Percentiles rank a stretch among this genome's conserved stretches.
These are phyloP conservation scores for Sus cebifrons DNA, from an alignment of 2,797 vertebrate genomes.

Conservation along the genomic window DNA sequence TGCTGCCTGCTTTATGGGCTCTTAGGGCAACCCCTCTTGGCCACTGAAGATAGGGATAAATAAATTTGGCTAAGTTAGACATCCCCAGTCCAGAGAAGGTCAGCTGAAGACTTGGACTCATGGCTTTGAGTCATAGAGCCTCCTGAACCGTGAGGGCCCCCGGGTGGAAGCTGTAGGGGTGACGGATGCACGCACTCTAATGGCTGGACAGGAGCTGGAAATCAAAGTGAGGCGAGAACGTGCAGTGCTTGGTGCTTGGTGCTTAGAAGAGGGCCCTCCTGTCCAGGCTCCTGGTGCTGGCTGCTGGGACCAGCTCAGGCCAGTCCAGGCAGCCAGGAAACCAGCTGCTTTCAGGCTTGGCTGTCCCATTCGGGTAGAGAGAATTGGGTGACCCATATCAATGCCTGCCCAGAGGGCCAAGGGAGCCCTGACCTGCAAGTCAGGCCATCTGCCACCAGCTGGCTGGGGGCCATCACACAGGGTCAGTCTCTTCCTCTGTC, in stretches of 20 bases:
- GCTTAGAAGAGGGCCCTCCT: neutral
- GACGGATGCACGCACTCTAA: slow-evolving; percentile 43
- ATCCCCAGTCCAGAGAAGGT: slow-evolving; percentile 18
- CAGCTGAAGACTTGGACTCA: neutral
- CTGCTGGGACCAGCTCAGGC: neutral
- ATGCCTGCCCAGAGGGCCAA: neutral
- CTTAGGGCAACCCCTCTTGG: neutral
- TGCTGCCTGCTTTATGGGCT: neutral
- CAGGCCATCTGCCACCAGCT: no score
- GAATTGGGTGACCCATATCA: neutral
- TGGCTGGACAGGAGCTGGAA: neutral
- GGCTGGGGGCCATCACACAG: neutral
- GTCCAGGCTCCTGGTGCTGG: neutral
- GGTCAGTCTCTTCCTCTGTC: neutral
- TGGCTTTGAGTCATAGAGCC: neutral
- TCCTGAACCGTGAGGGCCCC: neutral
- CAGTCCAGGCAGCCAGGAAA: neutral
- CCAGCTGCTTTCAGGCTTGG: neutral
- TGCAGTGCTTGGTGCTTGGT: rapidly evolving
- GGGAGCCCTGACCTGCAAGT: neutral
- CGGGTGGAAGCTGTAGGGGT: neutral
- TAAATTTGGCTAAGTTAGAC: slow-evolving; percentile 45
- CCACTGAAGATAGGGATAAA: neutral
- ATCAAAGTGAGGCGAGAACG: neutral
- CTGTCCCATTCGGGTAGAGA: neutral